Percentiles rank a stretch among this genome's conserved stretches.
These are phyloP conservation scores for Torymus aiolomorphi DNA, from an alignment of 2,888 invertebrate genomes.

Conservation along the genomic window DNA sequence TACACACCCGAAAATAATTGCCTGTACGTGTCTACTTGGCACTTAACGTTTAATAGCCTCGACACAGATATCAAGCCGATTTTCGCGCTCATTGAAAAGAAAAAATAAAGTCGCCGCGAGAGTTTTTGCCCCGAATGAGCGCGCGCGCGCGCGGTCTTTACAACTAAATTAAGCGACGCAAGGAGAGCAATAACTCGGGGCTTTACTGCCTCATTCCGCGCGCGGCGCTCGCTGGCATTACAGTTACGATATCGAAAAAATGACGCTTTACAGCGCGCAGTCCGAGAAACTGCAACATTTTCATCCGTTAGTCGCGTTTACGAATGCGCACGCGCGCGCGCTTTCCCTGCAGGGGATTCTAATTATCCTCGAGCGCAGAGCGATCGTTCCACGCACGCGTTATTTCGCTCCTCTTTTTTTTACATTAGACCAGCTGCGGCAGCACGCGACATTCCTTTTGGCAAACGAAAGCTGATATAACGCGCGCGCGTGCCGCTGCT, in stretches of 20 bases:
- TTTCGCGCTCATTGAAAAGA: not conserved
- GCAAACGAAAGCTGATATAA: too few species aligned
- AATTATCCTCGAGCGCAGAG: constrained; percentile 20
- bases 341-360: not conserved
- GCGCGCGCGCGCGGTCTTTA: not conserved
- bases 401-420: not conserved
- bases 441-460: too few species aligned
- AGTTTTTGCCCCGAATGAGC: not conserved
- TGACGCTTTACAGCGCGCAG: not conserved
- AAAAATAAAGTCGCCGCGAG: not conserved
- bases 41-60: too few species aligned
- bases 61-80: not conserved
- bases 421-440: not conserved
- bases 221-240: not conserved
- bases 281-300: constrained; percentile 10
- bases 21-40: too few species aligned
- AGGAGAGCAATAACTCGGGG: not conserved
- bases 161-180: constrained; percentile 8
- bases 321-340: not conserved
- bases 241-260: constrained; percentile 20
- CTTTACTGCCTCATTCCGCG: not conserved
- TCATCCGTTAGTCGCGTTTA: constrained; percentile 23
- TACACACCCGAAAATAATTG: too few species aligned
- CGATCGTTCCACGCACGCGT: not conserved
- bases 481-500: too few species aligned